Evolutionary conservation across 2,888 invertebrate species (phyloP), one percentile per base, ranked within the genome.

Genomic region (Litoditis marina): DNA sequence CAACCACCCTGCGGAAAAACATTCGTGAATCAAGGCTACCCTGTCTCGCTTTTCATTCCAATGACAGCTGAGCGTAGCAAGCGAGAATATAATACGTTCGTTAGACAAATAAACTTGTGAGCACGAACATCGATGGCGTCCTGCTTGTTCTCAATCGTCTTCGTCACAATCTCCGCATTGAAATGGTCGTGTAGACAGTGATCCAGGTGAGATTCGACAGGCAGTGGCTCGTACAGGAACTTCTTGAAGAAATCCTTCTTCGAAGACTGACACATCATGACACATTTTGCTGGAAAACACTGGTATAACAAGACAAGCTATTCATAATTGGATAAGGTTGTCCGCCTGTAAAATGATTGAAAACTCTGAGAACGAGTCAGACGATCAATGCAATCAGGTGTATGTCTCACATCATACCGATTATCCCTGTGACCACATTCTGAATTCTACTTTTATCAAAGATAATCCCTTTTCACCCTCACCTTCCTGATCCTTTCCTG

Each of bases 221-320:
- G 96, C 61, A 98, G 84, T 0, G 95, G 94, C 84, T 98, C 96
- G 83, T 92, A 94, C 54, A 98, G 87, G 84, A 99, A 92, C 84
- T 98, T 98, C 83, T 94, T 93, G 86, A 93, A 96, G 88, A 94
- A 95, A 77, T 95, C 94, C 85, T 95, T 96, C 85, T 96, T 98
- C 11, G 94, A 93, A 60, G 90, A 90, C 79, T 94, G 96, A 84
- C 98, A 98, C 88, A 99, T 90, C 4, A 98, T 88, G 11, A 96
- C 93, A 71, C 94, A 94, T 80, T 94, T 86, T 27, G 85, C 85
- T 85, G 73, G 56, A 69, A 65, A 50, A 3, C 5, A 6, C 28
- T 25, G 50, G 16, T 50, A 8, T n/a, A n/a, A n/a, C n/a, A 47
- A 19, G 25, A 25, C 28, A 13, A 8, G 11, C 47, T 19, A 8